Percentiles rank a stretch among this genome's conserved stretches.
Evolutionary conservation across 2,888 invertebrate species (phyloP).

Genomic region (Raillietiella orientalis): DNA sequence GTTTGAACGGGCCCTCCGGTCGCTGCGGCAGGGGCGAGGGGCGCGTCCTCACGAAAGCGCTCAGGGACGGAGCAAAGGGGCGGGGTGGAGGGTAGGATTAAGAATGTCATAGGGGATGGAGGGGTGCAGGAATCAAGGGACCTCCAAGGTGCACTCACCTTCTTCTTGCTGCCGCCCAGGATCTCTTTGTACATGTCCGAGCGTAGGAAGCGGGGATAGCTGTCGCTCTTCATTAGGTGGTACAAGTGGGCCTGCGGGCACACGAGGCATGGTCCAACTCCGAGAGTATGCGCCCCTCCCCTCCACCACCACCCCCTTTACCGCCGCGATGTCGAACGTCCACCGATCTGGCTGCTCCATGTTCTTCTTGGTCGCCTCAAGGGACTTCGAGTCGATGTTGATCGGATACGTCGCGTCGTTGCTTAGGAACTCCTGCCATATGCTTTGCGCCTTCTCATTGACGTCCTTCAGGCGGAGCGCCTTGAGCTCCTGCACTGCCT

Average conservation of each 20-base stretch:
- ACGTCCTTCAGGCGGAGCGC: conserved; percentile 56
- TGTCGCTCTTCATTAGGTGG: conserved; percentile 96
- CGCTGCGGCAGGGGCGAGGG: background rate
- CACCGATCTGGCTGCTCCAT: conserved; percentile 56
- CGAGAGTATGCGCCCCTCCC: too few relatives aligned
- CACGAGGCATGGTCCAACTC: too few relatives aligned
- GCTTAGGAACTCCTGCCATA: conserved; percentile 76
- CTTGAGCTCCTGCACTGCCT: conserved; percentile 73
- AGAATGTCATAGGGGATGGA: background rate
- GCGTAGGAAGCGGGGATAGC: conserved; percentile 82
- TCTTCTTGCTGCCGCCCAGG: conserved; percentile 78
- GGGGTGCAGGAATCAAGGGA: conserved; percentile 3
- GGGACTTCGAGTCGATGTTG: conserved; percentile 79
- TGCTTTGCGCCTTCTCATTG: conserved; percentile 40
- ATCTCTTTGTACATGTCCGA: conserved; percentile 98
- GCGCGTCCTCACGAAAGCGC: background rate
- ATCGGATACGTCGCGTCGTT: conserved; percentile 83
- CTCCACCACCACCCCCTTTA: too few relatives aligned
- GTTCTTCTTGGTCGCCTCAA: conserved; percentile 46
- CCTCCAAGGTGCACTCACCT: conserved; percentile 24
- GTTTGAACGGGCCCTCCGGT: too few relatives aligned
- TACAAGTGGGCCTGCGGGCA: conserved; percentile 88
- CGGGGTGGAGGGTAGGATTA: background rate
- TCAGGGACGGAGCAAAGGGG: conserved; percentile 1
- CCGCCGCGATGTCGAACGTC: conserved; percentile 91